Base-by-base conservation (phyloP, 2,888 invertebrate species). In the Strigamia crassipes region DNA sequence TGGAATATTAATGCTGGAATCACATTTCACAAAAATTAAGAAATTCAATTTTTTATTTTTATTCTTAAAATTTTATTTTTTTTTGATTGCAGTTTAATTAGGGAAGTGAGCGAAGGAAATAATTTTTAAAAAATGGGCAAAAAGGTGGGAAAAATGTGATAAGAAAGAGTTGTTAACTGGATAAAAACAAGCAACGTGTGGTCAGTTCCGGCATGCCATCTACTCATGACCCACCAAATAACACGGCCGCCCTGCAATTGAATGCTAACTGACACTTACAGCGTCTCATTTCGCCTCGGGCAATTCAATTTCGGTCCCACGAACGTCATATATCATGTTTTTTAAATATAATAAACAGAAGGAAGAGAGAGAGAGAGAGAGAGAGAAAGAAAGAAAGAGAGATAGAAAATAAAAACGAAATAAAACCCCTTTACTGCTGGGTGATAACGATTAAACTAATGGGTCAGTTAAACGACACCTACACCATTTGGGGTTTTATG, bases 241-340 rank as follows among this genome's bases (percentile, higher is more conserved):
- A 46, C 46, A 46, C 18, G 61, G 23, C 61, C 61, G 61, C 61
- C 61, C 61, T 61, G 23, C 61, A 61, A 61, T 61, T 12, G 61
- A 61, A 10, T 18, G 61, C 61, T 46, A 46, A 46, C 46, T 46
- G 46, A 46, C 46, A 46, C 38, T 38, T 38, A 38, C 10, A 38
- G 38, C 46, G 46, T 46, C 46, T n/a, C 15, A 46, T 15, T 46
- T 15, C 5, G 46, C 46, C 15, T 46, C 15, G n/a, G 46, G 46
- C 46, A 27, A 27, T 27, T 27, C 1, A 27, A 27, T 27, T 27
- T 27, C 27, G 27, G 27, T 27, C 27, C 27, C 27, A 27, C 3
- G 27, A 27, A 27, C 27, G 27, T 27, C 27, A 27, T 27, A 27
- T 3, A 27, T 27, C 27, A 27, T n/a, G n/a, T 27, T 27, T 27